Base-by-base conservation (phyloP, 2,113 vertebrate genomes). In the Tragelaphus strepsiceros region DNA sequence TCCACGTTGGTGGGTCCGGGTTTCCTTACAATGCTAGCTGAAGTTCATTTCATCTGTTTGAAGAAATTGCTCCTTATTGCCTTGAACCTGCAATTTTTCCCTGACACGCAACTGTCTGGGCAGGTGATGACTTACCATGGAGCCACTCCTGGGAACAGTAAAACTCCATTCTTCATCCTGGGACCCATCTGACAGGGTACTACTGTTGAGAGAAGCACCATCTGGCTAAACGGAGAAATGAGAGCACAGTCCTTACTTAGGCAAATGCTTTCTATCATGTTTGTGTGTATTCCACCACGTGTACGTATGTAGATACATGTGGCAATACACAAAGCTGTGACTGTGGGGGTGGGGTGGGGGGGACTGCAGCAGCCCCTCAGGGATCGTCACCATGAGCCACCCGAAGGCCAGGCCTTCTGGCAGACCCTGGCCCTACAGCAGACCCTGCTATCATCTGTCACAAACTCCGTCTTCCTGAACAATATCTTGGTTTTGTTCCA, bases 161-260 rank as follows among this genome's bases (percentile, higher is more conserved):
- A 97, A 94, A 56, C 89, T 89, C 39, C 93, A 58, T 77, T 97
- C 96, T 93, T 98, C 96, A 85, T 96, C 88, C 58, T 28, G 97
- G 32, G 96, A 88, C 22, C 93, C 93, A 21, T 91, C 80, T 28
- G 93, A 90, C 14, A 97, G 83, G 30, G 89, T 15, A 51, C 78
- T 62, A 89, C 88, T 94, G 35, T 24, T 97, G 89, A 96, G 96
- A 86, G 97, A 89, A 16, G 93, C 56, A 71, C 58, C 97, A 80
- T 84, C 91, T 51, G 89, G 77, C 98, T 98, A 93, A 80, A 97
- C 12, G 62, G 82, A 86, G 39, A 98, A 58, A 97, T 6, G 80
- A 97, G 86, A 96, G 71, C 9, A 51, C 2, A 17, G 24, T 49
- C 67, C 56, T 95, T 94, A 96, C 13, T 95, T 54, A 56, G 61